A percentile compares a stretch with the other conserved stretches of the same genome.
phyloP scores from a whole-genome alignment of 2,797 vertebrate genomes.

The Bovichtus diacanthus region DNA sequence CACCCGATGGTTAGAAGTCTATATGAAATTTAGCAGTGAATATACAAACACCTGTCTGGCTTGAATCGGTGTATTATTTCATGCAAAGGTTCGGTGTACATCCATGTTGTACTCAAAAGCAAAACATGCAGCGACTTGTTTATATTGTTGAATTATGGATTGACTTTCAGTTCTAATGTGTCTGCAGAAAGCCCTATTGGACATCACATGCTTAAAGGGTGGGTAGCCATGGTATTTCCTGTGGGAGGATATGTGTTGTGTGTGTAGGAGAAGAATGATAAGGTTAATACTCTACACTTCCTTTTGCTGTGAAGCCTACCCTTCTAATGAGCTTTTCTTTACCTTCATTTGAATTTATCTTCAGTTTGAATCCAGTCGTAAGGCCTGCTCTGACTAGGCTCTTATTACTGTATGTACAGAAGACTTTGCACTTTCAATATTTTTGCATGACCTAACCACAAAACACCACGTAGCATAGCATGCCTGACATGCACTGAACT shows the following conservation, averaged over 20 bases:
- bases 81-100: conserved; percentile 2
- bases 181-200: conserved; percentile 48
- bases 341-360: conserved; percentile 9
- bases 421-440: not conserved
- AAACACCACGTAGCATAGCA: not conserved
- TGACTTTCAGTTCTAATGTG: conserved; percentile 25
- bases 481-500: conserved; percentile 9
- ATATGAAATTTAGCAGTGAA: not conserved
- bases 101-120: not conserved
- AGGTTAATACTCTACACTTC: conserved; percentile 51
- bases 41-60: not conserved
- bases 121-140: conserved; percentile 5
- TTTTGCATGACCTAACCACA: conserved; percentile 2
- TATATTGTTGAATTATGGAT: conserved; percentile 25
- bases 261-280: conserved; percentile 59
- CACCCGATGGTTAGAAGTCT: not conserved
- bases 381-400: not conserved
- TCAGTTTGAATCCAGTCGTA: conserved; percentile 5
- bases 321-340: conserved; percentile 57
- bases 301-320: conserved; percentile 36
- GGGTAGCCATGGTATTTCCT: conserved; percentile 74
- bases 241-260: conserved; percentile 74
- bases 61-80: not conserved
- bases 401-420: not conserved
- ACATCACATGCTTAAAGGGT: conserved; percentile 56